Percentiles rank a stretch among this genome's conserved stretches.
phyloP scores from a whole-genome alignment of 1,140 invertebrate species.

The Bombyx mori region DNA sequence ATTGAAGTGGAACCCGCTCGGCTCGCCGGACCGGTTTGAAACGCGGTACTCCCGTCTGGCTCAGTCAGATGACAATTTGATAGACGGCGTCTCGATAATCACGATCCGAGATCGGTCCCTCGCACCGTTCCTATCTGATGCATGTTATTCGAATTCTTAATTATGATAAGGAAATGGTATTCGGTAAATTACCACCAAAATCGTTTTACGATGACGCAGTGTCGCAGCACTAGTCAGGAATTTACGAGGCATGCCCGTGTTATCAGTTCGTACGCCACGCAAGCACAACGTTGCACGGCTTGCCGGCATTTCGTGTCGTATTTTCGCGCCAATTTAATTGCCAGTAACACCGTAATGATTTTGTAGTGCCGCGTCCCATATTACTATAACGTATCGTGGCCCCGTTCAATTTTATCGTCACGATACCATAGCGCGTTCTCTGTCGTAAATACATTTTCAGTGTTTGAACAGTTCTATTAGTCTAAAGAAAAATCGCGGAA shows the following conservation, averaged over 20 bases:
- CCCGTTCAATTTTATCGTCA: not conserved
- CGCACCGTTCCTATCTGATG: constrained; percentile 8
- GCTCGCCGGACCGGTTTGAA: constrained; percentile 50
- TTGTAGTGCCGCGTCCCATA: constrained; percentile 12
- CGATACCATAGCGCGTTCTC: not conserved
- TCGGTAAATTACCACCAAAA: not conserved
- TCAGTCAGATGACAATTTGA: constrained; percentile 53
- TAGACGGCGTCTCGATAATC: constrained; percentile 36
- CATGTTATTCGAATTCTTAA: constrained; percentile 1
- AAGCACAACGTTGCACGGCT: not conserved
- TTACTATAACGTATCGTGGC: not conserved
- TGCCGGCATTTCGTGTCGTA: constrained; percentile 24
- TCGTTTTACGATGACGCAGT: not conserved
- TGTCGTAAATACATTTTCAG: too few relatives aligned
- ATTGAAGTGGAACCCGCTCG: constrained; percentile 51
- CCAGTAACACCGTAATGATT: constrained; percentile 17
- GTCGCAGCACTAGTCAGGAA: constrained; percentile 28
- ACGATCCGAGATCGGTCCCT: constrained; percentile 18
- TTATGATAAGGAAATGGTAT: not conserved
- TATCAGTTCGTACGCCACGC: constrained; percentile 24
- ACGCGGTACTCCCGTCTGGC: constrained; percentile 42
- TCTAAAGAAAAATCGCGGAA: too few relatives aligned
- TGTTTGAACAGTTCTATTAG: too few relatives aligned
- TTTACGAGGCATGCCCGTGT: constrained; percentile 38
- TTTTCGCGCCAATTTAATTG: constrained; percentile 45